Evolutionary conservation across 2,797 vertebrate genomes (phyloP), one percentile per base, ranked within the genome.

Genomic region (Myotis vivesi): DNA sequence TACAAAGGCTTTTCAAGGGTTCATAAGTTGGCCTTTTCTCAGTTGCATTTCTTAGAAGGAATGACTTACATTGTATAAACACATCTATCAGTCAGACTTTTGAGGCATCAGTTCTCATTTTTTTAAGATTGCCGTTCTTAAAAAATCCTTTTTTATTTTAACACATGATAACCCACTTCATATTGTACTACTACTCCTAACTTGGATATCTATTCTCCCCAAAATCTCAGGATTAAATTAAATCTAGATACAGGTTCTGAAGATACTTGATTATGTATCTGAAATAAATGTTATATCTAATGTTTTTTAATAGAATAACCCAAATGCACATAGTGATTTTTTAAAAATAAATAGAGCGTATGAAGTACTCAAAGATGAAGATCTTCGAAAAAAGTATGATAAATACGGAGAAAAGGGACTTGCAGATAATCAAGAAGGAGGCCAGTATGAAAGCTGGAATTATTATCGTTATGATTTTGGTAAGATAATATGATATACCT

Each of bases 391-490:
- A 98, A 99, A 99, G 95, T 99, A 99, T 17, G 99, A 99, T 95
- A 99, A 99, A 92, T 99, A 99, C 0, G 99, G 99, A 96, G 99
- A 99, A 87, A 99, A 99, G 64, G 99, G 99, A 22, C 97, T 99
- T 7, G 99, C 99, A 53, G 99, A 99, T 92, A 98, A 98, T 92
- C 99, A 99, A 94, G 98, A 98, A 94, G 99, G 99, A 84, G 99
- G 99, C 71, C 98, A 99, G 69, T 99, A 99, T 0, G 99, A 99
- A 97, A 99, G 99, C 98, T 99, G 99, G 99, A 99, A 98, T 98
- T 99, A 98, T 28, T 99, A 99, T 97, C 98, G 99, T 92, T 99
- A 99, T 36, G 99, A 99, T 98, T 99, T 99, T 93, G 99, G 99
- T 99, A 96, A 97, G 98, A 55, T 80, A 0, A 1, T 71, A 19